Conservation (phyloP, 2,797 vertebrate genomes). For the Cyclura pinguis region DNA sequence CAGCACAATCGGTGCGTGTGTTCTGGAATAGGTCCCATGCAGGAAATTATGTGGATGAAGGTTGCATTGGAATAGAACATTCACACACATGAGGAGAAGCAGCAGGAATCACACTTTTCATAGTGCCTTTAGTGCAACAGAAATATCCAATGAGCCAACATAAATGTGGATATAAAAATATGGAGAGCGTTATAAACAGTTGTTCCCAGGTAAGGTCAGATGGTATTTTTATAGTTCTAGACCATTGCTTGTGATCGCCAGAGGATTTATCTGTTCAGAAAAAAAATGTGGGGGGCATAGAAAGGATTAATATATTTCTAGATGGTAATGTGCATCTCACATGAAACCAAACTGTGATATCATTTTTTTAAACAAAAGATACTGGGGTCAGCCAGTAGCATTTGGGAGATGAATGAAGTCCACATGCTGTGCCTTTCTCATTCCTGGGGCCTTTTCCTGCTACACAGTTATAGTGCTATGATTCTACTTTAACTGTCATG, state of each 20-base stretch:
- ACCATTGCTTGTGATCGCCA: not conserved
- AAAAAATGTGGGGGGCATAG: too few species aligned
- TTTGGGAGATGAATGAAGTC: too few species aligned
- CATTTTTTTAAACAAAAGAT: too few species aligned
- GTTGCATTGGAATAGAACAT: slow-evolving; percentile 5
- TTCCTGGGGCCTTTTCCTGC: too few species aligned
- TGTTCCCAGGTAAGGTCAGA: not conserved
- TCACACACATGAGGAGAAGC: not conserved
- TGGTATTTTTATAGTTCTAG: not conserved
- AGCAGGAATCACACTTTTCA: not conserved
- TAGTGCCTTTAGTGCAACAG: not conserved
- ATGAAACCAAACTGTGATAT: too few species aligned
- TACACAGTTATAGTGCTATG: too few species aligned
- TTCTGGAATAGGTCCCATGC: not conserved
- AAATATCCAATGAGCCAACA: not conserved
- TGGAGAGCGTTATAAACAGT: not conserved
- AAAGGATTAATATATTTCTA: too few species aligned
- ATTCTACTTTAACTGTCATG: too few species aligned
- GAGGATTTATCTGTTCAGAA: not conserved
- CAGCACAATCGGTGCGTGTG: not conserved
- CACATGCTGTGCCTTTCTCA: too few species aligned
- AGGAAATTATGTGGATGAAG: not conserved
- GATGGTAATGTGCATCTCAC: too few species aligned
- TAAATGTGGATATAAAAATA: not conserved
- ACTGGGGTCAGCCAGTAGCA: too few species aligned